These are phyloP conservation scores for Blastomussa wellsi DNA, from an alignment of 92 coral and sea anemone genomes.

Conservation along the genomic window DNA sequence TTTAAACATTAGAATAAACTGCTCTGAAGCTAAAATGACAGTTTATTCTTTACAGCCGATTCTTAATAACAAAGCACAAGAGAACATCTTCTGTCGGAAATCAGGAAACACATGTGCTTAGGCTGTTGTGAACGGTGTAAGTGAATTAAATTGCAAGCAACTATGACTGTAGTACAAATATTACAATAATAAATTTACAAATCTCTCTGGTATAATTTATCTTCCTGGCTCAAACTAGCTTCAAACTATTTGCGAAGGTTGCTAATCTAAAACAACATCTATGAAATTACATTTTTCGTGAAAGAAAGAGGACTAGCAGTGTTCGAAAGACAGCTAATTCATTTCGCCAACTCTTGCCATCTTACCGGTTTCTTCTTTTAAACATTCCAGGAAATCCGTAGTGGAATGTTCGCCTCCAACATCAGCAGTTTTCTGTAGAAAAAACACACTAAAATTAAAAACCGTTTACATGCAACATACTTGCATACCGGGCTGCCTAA, in stretches of 20 bases:
- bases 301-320: neutral
- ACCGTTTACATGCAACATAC: neutral
- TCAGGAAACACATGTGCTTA: neutral
- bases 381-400: constrained; percentile 83
- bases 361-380: constrained; percentile 79
- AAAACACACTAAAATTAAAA: neutral
- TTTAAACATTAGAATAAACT: no score
- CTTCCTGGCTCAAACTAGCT: neutral
- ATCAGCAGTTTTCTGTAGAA: constrained; percentile 78
- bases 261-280: neutral
- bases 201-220: constrained; percentile 7
- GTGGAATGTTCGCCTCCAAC: constrained; percentile 88
- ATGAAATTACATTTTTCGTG: neutral
- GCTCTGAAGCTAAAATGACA: neutral
- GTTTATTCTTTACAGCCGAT: neutral
- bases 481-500: no score
- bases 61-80: neutral
- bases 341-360: constrained; percentile 28
- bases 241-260: neutral
- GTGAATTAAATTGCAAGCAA: neutral
- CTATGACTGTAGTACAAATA: neutral
- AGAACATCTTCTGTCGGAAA: neutral
- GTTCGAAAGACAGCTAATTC: neutral
- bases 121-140: neutral
- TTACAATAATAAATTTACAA: constrained; percentile 18